Evolutionary conservation across 2,888 invertebrate genomes (phyloP).

Genomic region (Hypena proboscidalis): DNA sequence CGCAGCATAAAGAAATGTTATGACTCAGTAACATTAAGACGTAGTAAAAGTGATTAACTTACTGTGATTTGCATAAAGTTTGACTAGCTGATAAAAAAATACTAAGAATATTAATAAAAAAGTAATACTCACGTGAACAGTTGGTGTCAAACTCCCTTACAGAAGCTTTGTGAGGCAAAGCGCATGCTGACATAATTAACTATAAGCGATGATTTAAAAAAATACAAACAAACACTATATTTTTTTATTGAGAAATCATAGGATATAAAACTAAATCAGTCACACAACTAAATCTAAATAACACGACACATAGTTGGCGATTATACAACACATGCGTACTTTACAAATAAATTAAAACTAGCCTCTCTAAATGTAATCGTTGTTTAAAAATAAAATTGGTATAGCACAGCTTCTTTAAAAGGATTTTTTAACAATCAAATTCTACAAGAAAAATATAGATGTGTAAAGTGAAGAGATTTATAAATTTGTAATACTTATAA

Average conservation of each 20-base stretch:
- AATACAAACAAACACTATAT: conserved; percentile 54
- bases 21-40: too few relatives aligned
- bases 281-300: conserved; percentile 66
- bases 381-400: too few relatives aligned
- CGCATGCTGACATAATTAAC: conserved; percentile 57
- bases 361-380: not conserved
- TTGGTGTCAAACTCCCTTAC: conserved; percentile 34
- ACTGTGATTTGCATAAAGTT: too few relatives aligned
- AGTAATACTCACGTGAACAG: conserved; percentile 54
- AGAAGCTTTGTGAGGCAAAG: conserved; percentile 64
- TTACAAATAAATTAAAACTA: conserved; percentile 33
- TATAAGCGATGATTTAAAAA: conserved; percentile 34
- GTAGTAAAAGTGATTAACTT: too few relatives aligned
- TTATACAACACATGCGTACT: conserved; percentile 48
- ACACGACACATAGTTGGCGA: conserved; percentile 46
- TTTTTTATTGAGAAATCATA: conserved; percentile 60
- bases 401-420: too few relatives aligned
- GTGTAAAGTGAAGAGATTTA: too few relatives aligned
- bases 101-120: conserved; percentile 21
- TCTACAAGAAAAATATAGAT: too few relatives aligned
- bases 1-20: too few relatives aligned
- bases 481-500: too few relatives aligned
- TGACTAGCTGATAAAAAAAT: too few relatives aligned
- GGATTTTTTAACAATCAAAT: too few relatives aligned
- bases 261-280: conserved; percentile 76